Evolutionary conservation across 2,797 vertebrate genomes (phyloP).

Genomic region (Typhlichthys subterraneus): DNA sequence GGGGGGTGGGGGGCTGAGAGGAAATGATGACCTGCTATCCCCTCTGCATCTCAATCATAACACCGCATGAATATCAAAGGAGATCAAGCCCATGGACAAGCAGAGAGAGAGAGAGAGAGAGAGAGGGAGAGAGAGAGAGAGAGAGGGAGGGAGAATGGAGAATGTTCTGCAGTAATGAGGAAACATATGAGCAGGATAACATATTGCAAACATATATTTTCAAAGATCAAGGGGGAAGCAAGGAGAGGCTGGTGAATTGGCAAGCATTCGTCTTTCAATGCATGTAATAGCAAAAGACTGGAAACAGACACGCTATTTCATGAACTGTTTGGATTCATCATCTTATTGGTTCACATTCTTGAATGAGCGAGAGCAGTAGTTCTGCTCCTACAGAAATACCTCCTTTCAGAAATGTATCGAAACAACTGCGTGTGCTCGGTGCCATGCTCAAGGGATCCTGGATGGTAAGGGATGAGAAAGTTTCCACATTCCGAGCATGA

Average conservation of each 20-base stretch:
- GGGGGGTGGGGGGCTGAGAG: conserved; percentile 30
- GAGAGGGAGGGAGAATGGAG: no score
- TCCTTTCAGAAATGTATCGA: no score
- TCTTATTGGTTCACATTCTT: not conserved
- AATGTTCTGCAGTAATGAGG: conserved; percentile 54
- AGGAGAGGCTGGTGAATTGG: conserved; percentile 21
- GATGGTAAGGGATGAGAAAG: conserved; percentile 39
- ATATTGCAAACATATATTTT: conserved; percentile 61
- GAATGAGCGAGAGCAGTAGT: no score
- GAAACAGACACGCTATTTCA: not conserved
- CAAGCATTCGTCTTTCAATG: conserved; percentile 43
- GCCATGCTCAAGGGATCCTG: conserved; percentile 28
- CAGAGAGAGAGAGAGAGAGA: conserved; percentile 17
- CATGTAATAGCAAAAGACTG: conserved; percentile 43
- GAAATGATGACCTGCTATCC: conserved; percentile 52
- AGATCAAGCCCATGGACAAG: no score
- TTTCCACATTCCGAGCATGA: not conserved
- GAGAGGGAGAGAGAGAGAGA: conserved; percentile 16
- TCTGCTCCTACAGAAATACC: no score
- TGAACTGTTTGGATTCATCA: not conserved
- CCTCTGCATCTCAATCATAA: conserved; percentile 63
- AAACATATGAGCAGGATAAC: conserved; percentile 49
- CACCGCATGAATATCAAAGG: conserved; percentile 71
- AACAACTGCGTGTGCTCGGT: not conserved
- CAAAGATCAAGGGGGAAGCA: conserved; percentile 53